Conservation (phyloP, 2,888 invertebrate genomes). For the Colletes collaris region DNA sequence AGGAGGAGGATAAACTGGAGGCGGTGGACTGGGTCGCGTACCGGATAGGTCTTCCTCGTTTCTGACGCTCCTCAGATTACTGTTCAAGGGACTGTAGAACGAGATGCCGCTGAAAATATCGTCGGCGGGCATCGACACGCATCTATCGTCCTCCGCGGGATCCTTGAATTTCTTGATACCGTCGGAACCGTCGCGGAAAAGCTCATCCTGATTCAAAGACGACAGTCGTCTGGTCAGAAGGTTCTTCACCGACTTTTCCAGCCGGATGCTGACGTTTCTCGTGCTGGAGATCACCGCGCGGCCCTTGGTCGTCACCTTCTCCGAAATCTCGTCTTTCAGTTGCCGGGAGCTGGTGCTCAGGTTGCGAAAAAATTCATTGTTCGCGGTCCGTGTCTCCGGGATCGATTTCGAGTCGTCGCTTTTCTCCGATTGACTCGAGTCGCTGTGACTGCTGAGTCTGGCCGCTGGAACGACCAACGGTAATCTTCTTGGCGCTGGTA, state of each 20-base stretch:
- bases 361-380: slow-evolving; percentile 75
- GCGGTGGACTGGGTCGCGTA: slow-evolving; percentile 82
- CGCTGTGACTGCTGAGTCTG: slow-evolving; percentile 71
- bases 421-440: slow-evolving; percentile 75
- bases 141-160: slow-evolving; percentile 81
- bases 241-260: slow-evolving; percentile 82
- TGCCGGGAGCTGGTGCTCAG: slow-evolving; percentile 83
- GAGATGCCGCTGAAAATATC: slow-evolving; percentile 87
- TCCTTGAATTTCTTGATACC: slow-evolving; percentile 61
- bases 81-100: slow-evolving; percentile 85
- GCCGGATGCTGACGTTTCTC: slow-evolving; percentile 84
- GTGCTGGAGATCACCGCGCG: slow-evolving; percentile 88
- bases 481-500: slow-evolving; percentile 76
- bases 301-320: slow-evolving; percentile 82
- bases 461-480: slow-evolving; percentile 41
- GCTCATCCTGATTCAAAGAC: slow-evolving; percentile 70
- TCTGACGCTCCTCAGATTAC: slow-evolving; percentile 72
- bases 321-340: slow-evolving; percentile 84
- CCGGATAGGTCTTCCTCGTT: slow-evolving; percentile 77
- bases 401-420: slow-evolving; percentile 72
- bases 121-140: slow-evolving; percentile 85
- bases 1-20: slow-evolving; percentile 86
- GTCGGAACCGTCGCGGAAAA: slow-evolving; percentile 54
- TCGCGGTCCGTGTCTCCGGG: slow-evolving; percentile 52
- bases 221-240: slow-evolving; percentile 77